Percentiles rank a stretch among this genome's conserved stretches.
These are phyloP conservation scores for Drosophila phalerata DNA, from an alignment of 2,888 invertebrate genomes.

Conservation along the genomic window DNA sequence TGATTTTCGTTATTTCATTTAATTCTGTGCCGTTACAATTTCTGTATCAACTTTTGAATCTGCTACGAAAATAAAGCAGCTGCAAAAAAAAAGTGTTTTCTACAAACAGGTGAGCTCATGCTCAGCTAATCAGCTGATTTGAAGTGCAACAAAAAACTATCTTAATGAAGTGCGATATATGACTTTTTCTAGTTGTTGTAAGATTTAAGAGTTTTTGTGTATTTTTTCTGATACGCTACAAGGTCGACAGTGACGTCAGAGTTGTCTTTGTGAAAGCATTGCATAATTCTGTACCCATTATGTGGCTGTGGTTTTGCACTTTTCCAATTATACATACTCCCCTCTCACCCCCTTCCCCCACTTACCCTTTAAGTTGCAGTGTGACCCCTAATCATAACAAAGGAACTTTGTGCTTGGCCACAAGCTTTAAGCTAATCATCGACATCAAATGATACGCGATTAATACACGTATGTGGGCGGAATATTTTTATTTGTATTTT, in stretches of 20 bases:
- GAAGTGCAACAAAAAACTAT: slow-evolving; percentile 3
- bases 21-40: slow-evolving; percentile 11
- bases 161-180: slow-evolving; percentile 25
- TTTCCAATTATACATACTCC: slow-evolving; percentile 15
- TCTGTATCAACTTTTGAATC: slow-evolving; percentile 10
- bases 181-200: slow-evolving; percentile 5
- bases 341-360: not conserved
- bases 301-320: slow-evolving; percentile 15
- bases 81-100: slow-evolving; percentile 7
- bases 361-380: not conserved
- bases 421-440: slow-evolving; percentile 71
- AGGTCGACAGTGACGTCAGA: slow-evolving; percentile 71
- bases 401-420: slow-evolving; percentile 47
- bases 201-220: slow-evolving; percentile 11
- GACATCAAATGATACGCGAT: slow-evolving; percentile 40
- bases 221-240: slow-evolving; percentile 50
- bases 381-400: slow-evolving; percentile 41
- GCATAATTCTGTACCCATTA: slow-evolving; percentile 59
- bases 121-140: slow-evolving; percentile 35
- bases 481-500: slow-evolving; percentile 18
- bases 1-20: slow-evolving; percentile 13
- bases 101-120: slow-evolving; percentile 40
- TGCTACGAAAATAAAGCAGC: not conserved
- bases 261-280: slow-evolving; percentile 49
- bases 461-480: slow-evolving; percentile 42